These are phyloP conservation scores for Aspidiotus rigidus DNA, from an alignment of 2,888 invertebrate species.

Conservation along the genomic window DNA sequence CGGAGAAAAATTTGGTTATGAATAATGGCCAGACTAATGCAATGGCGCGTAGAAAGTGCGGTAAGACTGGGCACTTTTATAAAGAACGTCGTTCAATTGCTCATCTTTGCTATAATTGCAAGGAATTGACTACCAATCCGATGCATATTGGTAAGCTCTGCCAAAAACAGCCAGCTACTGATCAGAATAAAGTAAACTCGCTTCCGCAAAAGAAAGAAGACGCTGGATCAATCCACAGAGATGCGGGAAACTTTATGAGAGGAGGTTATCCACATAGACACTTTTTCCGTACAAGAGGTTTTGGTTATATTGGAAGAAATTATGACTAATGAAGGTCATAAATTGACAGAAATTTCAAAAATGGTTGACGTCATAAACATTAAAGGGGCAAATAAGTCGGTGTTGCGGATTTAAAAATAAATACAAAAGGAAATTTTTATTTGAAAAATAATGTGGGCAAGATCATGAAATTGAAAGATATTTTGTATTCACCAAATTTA, in stretches of 20 bases:
- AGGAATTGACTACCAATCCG: neutral
- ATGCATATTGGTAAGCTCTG: neutral
- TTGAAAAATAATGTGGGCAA: neutral
- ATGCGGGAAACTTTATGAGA: too few relatives aligned
- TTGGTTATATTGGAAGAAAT: neutral
- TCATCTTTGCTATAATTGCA: neutral
- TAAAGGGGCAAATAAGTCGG: neutral
- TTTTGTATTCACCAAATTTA: slow-evolving; percentile 6
- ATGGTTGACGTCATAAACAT: neutral
- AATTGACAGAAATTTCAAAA: neutral
- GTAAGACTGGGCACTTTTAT: neutral
- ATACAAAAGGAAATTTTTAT: neutral
- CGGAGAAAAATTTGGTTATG: too few relatives aligned
- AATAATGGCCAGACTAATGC: neutral
- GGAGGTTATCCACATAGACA: too few relatives aligned
- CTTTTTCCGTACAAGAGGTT: too few relatives aligned
- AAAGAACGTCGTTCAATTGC: neutral
- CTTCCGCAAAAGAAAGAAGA: too few relatives aligned
- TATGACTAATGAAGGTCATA: neutral
- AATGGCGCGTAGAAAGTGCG: neutral
- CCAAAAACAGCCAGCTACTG: neutral
- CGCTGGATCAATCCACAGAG: too few relatives aligned
- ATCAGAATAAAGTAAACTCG: neutral
- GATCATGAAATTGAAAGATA: slow-evolving; percentile 1
- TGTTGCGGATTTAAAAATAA: neutral